Conservation (phyloP, 2,888 invertebrate genomes). For the Biston betularia region DNA sequence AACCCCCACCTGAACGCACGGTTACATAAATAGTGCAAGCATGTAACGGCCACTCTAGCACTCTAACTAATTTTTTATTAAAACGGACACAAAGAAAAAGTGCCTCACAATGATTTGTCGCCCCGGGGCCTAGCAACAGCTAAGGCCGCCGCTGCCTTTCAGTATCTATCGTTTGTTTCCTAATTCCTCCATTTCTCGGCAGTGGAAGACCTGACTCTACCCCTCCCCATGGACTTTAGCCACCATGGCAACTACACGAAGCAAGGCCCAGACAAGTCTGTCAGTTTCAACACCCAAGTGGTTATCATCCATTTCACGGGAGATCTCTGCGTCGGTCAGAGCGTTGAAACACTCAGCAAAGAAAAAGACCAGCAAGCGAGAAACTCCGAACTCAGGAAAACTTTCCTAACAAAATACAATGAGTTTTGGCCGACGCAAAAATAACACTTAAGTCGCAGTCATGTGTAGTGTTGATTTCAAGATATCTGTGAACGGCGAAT, state of each 20-base stretch:
- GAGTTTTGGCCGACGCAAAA: constrained; percentile 81
- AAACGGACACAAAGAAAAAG: too few relatives aligned
- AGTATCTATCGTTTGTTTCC: not conserved
- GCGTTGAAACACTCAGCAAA: constrained; percentile 87
- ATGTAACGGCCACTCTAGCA: too few relatives aligned
- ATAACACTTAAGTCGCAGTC: constrained; percentile 50
- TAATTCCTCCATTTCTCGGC: constrained; percentile 19
- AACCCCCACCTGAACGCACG: too few relatives aligned
- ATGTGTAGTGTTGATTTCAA: not conserved
- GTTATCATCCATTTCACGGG: constrained; percentile 88
- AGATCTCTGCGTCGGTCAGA: constrained; percentile 81
- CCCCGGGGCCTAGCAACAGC: too few relatives aligned
- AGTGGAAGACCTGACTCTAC: constrained; percentile 65
- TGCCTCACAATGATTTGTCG: too few relatives aligned
- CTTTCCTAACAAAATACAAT: constrained; percentile 80
- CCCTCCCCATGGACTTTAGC: constrained; percentile 70
- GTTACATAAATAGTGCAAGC: too few relatives aligned
- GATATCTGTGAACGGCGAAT: constrained; percentile 8
- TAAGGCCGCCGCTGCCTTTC: too few relatives aligned
- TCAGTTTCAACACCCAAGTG: constrained; percentile 85
- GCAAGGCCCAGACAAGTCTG: constrained; percentile 76
- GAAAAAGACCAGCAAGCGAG: constrained; percentile 88
- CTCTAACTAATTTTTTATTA: too few relatives aligned
- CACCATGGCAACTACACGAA: constrained; percentile 68
- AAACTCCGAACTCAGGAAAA: constrained; percentile 87